A percentile compares a stretch with the other conserved stretches of the same genome.
Conservation (phyloP, 2,888 invertebrate genomes). For the Arctia plantaginis region DNA sequence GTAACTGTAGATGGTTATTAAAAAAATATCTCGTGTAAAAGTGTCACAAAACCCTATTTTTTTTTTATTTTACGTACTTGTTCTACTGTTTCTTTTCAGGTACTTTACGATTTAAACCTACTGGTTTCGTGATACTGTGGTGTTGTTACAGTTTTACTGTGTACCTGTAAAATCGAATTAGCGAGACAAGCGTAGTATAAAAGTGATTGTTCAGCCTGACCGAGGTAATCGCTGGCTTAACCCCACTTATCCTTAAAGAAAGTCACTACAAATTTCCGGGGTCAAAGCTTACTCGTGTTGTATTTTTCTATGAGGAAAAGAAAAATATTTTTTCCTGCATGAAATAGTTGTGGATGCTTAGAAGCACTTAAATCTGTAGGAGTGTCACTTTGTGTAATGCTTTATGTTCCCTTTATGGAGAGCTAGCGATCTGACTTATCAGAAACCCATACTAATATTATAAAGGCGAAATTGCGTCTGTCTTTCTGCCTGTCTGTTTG, state of each 20-base stretch:
- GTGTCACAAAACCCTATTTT: neutral
- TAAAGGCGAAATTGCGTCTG: too few species aligned
- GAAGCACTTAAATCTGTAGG: neutral
- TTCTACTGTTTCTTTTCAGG: neutral
- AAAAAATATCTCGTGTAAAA: too few species aligned
- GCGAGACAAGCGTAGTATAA: slow-evolving; percentile 48
- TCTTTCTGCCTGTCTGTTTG: too few species aligned
- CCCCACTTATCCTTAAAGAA: neutral
- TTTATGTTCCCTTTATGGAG: neutral
- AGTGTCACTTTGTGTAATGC: neutral
- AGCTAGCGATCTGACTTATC: neutral
- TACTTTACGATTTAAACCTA: neutral
- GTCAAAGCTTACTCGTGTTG: neutral
- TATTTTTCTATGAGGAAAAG: neutral
- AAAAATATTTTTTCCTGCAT: neutral
- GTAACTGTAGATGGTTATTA: too few species aligned
- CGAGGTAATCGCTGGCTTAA: slow-evolving; percentile 19
- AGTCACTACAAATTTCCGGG: neutral
- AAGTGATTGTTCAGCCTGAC: slow-evolving; percentile 39
- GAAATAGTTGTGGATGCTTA: neutral
- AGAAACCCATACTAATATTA: too few species aligned
- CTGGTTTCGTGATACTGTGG: slow-evolving; percentile 40
- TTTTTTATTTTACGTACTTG: neutral
- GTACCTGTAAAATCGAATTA: slow-evolving; percentile 52
- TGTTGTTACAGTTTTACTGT: slow-evolving; percentile 39